A percentile compares a stretch with the other conserved stretches of the same genome.
Conservation (phyloP, 2,113 vertebrate species). For the Microcebus murinus region DNA sequence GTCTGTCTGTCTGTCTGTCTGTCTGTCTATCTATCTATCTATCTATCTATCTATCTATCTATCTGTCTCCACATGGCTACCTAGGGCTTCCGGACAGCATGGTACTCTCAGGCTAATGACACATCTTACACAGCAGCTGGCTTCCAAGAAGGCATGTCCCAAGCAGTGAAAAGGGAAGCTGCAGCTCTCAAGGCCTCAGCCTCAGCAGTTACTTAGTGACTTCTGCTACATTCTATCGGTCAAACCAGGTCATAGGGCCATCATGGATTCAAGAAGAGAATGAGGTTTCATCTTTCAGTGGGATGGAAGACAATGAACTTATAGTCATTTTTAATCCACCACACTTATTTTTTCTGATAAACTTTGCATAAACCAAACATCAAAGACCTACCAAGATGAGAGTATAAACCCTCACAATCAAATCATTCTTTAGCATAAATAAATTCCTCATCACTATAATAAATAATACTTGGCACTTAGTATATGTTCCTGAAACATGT, state of each 20-base stretch:
- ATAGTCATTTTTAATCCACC: neutral
- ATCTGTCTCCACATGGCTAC: neutral
- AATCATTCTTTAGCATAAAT: neutral
- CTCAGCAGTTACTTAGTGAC: neutral
- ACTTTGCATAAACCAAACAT: neutral
- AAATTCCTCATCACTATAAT: neutral
- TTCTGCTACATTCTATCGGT: neutral
- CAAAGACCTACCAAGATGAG: neutral
- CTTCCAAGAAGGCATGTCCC: neutral
- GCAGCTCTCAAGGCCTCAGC: neutral
- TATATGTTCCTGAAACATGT: neutral
- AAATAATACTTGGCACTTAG: neutral
- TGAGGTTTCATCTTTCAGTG: neutral
- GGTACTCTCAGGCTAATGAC: neutral
- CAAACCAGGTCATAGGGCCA: neutral
- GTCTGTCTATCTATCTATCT: too few species aligned
- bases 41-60: neutral
- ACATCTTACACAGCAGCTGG: neutral
- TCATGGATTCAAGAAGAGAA: neutral
- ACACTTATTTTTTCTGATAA: neutral
- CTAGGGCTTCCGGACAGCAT: neutral
- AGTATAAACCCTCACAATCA: neutral
- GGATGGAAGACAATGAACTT: slow-evolving; percentile 4
- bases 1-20: neutral
- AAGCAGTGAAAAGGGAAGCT: neutral